Evolutionary conservation across 2,797 vertebrate genomes (phyloP), one percentile per base, ranked within the genome.

Genomic region (Pyrocephalus nanus): DNA sequence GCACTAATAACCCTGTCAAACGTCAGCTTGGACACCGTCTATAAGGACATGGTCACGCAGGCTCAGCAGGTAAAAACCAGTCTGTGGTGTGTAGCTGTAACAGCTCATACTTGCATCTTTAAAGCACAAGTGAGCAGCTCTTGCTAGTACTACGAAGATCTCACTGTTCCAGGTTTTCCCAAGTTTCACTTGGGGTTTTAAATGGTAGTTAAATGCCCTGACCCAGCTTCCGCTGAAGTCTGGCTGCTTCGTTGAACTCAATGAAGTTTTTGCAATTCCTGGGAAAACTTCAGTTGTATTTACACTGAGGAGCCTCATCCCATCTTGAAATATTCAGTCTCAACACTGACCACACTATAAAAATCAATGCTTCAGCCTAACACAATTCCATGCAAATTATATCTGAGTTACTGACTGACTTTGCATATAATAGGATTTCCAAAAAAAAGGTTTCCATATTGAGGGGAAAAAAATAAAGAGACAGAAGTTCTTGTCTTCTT

Each of bases 41-140:
- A 99, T 80, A 99, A 98, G 96, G 99, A 99, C 88, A 99, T 99
- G 99, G 99, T 99, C 67, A 99, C 99, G 3, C 98, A 98, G 95
- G 97, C 98, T 29, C 99, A 99, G 95, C 99, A 99, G 99, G 99
- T 99, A 97, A 94, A 47, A 27, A 15, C 16, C 32, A 0, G 0
- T 11, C 23, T 20, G 1, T 65, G 26, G 18, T 26, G 9, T 43
- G 27, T 20, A 29, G 19, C 50, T 26, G 1, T 18, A 47, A 17
- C 11, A 8, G 38, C 38, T 51, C 3, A 0, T 40, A 15, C 10
- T 36, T 34, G 53, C 9, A 0, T 50, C 34, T 58, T 57, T 61
- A 22, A 45, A 90, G 65, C 53, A 43, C 26, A 53, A 50, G 34
- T 12, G 60, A 70, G 43, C 55, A 38, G 11, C 25, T 78, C 65